A percentile compares a stretch with the other conserved stretches of the same genome.
Conservation (phyloP, 2,797 vertebrate species). For the Ibycter americanus region DNA sequence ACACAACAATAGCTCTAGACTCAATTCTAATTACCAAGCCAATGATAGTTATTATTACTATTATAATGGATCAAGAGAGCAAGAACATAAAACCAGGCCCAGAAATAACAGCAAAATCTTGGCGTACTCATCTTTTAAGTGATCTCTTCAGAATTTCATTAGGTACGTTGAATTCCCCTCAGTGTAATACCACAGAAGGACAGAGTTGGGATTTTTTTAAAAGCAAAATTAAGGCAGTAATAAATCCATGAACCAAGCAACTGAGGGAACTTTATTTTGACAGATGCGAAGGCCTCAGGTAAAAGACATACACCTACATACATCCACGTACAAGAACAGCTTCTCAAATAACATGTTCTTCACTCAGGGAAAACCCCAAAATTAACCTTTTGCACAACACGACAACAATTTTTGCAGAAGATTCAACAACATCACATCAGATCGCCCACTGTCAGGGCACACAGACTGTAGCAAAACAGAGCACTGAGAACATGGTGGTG, state of each 20-base stretch:
- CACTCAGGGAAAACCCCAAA: neutral
- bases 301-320: neutral
- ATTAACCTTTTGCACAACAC: neutral
- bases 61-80: neutral
- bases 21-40: constrained; percentile 3
- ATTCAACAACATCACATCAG: neutral
- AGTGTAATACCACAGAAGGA: neutral
- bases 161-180: neutral
- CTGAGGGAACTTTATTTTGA: neutral
- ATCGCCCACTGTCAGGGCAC: accelerated
- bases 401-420: neutral
- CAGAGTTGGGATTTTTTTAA: neutral
- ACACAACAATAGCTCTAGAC: constrained; percentile 51
- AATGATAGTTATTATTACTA: constrained; percentile 8
- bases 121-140: neutral
- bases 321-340: neutral
- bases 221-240: neutral
- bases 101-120: neutral
- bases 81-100: neutral
- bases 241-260: neutral
- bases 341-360: neutral
- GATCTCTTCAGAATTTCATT: neutral
- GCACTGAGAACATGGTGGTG: neutral
- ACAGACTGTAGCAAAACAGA: neutral
- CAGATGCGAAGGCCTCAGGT: neutral